Conservation (phyloP, 2,888 invertebrate genomes). For the Drosophila yooni region DNA sequence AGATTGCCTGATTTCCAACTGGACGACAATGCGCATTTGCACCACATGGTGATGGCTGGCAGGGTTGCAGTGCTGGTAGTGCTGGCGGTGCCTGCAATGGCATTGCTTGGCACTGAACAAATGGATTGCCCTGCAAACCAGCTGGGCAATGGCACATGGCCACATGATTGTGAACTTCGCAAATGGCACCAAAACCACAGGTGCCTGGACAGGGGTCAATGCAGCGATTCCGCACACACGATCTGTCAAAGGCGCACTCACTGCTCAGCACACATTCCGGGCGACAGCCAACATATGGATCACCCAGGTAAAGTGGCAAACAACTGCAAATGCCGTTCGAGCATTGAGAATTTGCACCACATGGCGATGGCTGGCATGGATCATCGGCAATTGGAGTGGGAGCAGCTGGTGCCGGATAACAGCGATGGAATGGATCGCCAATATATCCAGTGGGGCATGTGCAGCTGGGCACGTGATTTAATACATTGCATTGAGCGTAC, state of each 20-base stretch:
- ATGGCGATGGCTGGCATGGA: slow-evolving; percentile 89
- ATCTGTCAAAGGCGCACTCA: slow-evolving; percentile 89
- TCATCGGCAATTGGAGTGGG: slow-evolving; percentile 81
- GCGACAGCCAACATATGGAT: slow-evolving; percentile 89
- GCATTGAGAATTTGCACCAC: slow-evolving; percentile 88
- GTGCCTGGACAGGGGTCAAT: slow-evolving; percentile 90
- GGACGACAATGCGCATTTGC: slow-evolving; percentile 89
- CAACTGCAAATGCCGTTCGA: slow-evolving; percentile 90
- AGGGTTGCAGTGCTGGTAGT: slow-evolving; percentile 86
- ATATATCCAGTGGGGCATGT: slow-evolving; percentile 88
- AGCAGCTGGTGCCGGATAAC: slow-evolving; percentile 85
- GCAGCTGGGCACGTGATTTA: slow-evolving; percentile 90
- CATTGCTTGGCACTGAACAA: slow-evolving; percentile 86
- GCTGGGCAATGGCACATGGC: slow-evolving; percentile 87
- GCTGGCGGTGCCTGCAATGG: slow-evolving; percentile 29
- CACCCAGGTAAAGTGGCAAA: slow-evolving; percentile 88
- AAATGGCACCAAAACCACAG: slow-evolving; percentile 90
- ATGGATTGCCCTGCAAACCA: slow-evolving; percentile 89
- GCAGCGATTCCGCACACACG: slow-evolving; percentile 91
- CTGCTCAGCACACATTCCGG: slow-evolving; percentile 91
- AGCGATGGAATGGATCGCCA: slow-evolving; percentile 89
- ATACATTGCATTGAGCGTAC: slow-evolving; percentile 89
- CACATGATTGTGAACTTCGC: slow-evolving; percentile 90
- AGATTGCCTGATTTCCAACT: slow-evolving; percentile 87
- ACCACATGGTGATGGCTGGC: slow-evolving; percentile 90